Percentiles rank a stretch among this genome's conserved stretches.
Evolutionary conservation across 1,140 invertebrate species (phyloP).

Genomic region (Monochamus saltuarius): DNA sequence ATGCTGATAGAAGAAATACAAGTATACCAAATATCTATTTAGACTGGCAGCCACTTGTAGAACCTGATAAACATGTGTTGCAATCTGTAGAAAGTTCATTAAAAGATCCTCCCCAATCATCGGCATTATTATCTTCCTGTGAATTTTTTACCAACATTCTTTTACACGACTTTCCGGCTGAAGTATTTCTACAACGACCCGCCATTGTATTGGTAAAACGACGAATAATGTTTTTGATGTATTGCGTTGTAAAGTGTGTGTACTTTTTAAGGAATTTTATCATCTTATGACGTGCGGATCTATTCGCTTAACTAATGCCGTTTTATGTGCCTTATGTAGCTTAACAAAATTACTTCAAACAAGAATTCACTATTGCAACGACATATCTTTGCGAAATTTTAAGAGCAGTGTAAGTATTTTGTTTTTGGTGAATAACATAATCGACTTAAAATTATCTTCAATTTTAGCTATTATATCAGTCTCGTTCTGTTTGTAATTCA

Average conservation of each 20-base stretch:
- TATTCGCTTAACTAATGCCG: slow-evolving; percentile 39
- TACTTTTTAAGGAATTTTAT: slow-evolving; percentile 38
- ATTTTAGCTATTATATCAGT: too few species aligned
- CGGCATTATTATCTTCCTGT: slow-evolving; percentile 50
- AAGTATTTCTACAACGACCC: slow-evolving; percentile 69
- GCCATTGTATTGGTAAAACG: slow-evolving; percentile 58
- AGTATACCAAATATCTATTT: slow-evolving; percentile 25
- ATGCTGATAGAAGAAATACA: not conserved
- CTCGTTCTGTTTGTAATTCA: too few species aligned
- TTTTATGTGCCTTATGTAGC: slow-evolving; percentile 53
- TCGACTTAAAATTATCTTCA: not conserved
- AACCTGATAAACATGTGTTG: slow-evolving; percentile 45
- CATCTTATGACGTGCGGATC: slow-evolving; percentile 39
- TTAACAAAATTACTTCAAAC: slow-evolving; percentile 53
- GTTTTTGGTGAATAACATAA: not conserved
- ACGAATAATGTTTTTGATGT: slow-evolving; percentile 15
- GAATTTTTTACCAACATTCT: slow-evolving; percentile 67
- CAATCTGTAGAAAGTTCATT: slow-evolving; percentile 46
- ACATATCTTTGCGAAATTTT: slow-evolving; percentile 55
- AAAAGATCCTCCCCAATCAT: slow-evolving; percentile 35
- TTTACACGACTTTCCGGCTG: slow-evolving; percentile 67
- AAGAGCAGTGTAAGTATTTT: slow-evolving; percentile 34
- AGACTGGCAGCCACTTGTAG: slow-evolving; percentile 45
- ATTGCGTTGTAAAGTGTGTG: slow-evolving; percentile 21
- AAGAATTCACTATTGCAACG: slow-evolving; percentile 56